Conservation (phyloP, 2,113 vertebrate species). For the Halichoeres trimaculatus region DNA sequence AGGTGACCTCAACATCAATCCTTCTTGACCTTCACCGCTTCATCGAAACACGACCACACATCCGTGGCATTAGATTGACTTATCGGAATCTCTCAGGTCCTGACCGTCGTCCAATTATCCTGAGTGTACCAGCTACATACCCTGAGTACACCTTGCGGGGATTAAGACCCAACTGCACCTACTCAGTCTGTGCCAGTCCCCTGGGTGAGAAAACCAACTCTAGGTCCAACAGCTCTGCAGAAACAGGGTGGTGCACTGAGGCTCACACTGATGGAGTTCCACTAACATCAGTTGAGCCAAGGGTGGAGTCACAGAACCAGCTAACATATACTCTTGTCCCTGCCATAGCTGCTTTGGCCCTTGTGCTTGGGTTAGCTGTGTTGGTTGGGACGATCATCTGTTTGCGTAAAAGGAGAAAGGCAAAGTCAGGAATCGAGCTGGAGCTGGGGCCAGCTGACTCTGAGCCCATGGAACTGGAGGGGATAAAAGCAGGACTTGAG, state of each 20-base stretch:
- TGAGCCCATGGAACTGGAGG: conserved; percentile 86
- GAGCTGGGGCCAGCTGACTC: conserved; percentile 78
- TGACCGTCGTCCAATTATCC: conserved; percentile 86
- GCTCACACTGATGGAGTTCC: conserved; percentile 79
- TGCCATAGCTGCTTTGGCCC: conserved; percentile 75
- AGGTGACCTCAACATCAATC: conserved; percentile 89
- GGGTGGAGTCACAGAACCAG: conserved; percentile 74
- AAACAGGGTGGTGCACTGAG: conserved; percentile 84
- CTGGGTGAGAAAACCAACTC: conserved; percentile 79
- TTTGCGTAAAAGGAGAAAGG: conserved; percentile 78
- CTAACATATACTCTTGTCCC: conserved; percentile 85
- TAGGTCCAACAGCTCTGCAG: conserved; percentile 61
- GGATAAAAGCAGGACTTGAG: conserved; percentile 86
- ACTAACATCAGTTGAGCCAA: conserved; percentile 80
- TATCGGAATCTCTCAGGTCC: conserved; percentile 91
- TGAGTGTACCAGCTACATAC: conserved; percentile 88
- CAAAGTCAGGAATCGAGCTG: conserved; percentile 84
- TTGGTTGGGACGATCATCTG: conserved; percentile 76
- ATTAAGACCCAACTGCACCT: conserved; percentile 91
- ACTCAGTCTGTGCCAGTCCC: conserved; percentile 88
- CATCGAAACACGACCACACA: conserved; percentile 79
- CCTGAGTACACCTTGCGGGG: conserved; percentile 90
- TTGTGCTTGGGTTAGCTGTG: conserved; percentile 78
- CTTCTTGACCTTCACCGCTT: conserved; percentile 88
- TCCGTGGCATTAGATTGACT: conserved; percentile 88